Base-by-base conservation (phyloP, 2,888 invertebrate genomes). In the Nudaria mundana region DNA sequence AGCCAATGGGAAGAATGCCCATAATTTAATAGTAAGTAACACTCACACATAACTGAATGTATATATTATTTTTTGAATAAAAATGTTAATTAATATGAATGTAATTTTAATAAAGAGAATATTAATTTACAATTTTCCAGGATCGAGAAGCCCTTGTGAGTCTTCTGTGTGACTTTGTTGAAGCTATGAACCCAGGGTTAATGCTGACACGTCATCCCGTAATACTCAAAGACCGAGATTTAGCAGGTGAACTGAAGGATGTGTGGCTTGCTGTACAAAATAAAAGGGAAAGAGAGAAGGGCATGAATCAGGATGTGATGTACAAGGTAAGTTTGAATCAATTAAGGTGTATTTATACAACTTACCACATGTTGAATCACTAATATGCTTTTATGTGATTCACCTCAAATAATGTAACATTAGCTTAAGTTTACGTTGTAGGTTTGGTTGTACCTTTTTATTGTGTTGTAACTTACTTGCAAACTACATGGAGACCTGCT, bases 241-340 rank as follows among this genome's bases (percentile, higher is more conserved):
- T 94, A 44, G 92, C 93, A 0, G 94, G 94, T 0, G 94, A 94
- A 68, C 74, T 94, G 13, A 94, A 94, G 66, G 93, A 94, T 66
- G 92, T 94, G 1, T 94, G 94, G 94, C 91, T 92, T 11, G 92
- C 92, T 0, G 93, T 94, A 2, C 93, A 93, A 56, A 86, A 83
- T 37, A 91, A 90, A 52, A 74, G 90, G 32, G 91, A 92, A 40
- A 52, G 89, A 23, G 91, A 91, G 48, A 90, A 89, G 41, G 83
- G 85, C 7, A 56, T 82, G 56, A 83, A 56, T 28, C 85, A 81
- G 35, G 82, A 87, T 68, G 72, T 88, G 36, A 86, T 87, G 86
- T 88, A 88, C 57, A 88, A 88, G 81, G 88, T 88, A 55, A 34
- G 40, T 12, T n/a, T n/a, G n/a, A n/a, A n/a, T n/a, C n/a, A n/a